phyloP scores from a whole-genome alignment of 2,113 vertebrate species.

The Aspiorhynchus laticeps region DNA sequence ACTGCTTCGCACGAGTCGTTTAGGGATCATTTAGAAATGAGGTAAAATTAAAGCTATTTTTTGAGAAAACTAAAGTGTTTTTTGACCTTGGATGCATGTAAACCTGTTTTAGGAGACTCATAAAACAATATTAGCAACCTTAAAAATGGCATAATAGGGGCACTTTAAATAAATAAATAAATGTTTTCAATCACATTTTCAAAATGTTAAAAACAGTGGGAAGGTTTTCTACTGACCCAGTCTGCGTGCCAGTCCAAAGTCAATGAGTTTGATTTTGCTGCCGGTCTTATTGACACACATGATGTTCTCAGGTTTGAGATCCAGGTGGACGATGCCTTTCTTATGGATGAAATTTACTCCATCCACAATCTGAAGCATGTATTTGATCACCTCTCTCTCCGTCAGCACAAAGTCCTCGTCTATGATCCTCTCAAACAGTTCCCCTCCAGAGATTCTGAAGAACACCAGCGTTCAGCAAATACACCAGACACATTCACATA shows the following conservation, averaged over 20 bases:
- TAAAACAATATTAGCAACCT: too few relatives aligned
- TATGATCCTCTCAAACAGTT: conserved; percentile 97
- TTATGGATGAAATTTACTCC: conserved; percentile 94
- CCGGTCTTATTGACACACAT: conserved; percentile 99
- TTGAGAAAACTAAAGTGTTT: too few relatives aligned
- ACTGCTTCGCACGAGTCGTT: too few relatives aligned
- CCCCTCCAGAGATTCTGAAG: conserved; percentile 90
- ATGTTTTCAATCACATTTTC: too few relatives aligned
- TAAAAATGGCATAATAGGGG: too few relatives aligned
- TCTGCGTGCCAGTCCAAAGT: conserved; percentile 93
- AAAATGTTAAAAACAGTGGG: too few relatives aligned
- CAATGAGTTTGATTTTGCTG: conserved; percentile 96
- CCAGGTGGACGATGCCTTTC: conserved; percentile 94
- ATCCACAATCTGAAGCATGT: conserved; percentile 96
- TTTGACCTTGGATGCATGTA: too few relatives aligned
- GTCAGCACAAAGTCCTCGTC: conserved; percentile 98
- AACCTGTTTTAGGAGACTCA: too few relatives aligned
- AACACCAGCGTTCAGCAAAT: background rate
- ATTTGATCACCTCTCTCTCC: conserved; percentile 95
- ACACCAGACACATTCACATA: background rate
- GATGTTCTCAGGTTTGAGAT: conserved; percentile 98
- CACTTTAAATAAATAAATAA: too few relatives aligned
- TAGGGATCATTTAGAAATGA: too few relatives aligned
- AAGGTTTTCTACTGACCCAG: conserved; percentile 76
- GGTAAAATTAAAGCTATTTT: too few relatives aligned